Evolutionary conservation across 2,888 invertebrate species (phyloP), one percentile per base, ranked within the genome.

Genomic region (Choreutis nemorana): DNA sequence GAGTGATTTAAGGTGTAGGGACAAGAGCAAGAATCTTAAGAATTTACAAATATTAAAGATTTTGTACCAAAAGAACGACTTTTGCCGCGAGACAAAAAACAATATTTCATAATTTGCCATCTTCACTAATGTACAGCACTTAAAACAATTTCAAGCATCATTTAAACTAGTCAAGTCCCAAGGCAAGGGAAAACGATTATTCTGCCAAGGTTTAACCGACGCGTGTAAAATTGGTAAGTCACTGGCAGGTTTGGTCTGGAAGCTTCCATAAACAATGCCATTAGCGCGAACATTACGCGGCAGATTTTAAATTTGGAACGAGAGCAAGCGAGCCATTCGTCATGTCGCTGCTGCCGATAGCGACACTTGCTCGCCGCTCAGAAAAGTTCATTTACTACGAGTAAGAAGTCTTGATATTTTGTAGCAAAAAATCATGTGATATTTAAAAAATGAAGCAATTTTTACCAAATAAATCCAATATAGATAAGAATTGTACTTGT

Each of bases 231-330:
- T 53, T 49, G 39, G 61, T 67, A 70, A 73, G 70, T 73, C 67
- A 70, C 65, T 62, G 58, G 62, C 67, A 63, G 64, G 55, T 57
- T 58, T 46, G 50, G 12, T 52, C 44, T 42, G 46, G 55, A 65
- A 50, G 55, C 58, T 67, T 65, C 66, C 62, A 72, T 73, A 75
- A 73, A 75, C 77, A 75, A 75, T 71, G 72, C 75, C 72, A 77
- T 77, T 77, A 78, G 64, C 60, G 61, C 53, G 51, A 55, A 48
- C 73, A 62, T 77, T 78, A 78, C 77, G 71, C 65, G 64, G 77
- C 78, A 64, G 56, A 77, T 77, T 78, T 78, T 75, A 77, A 77
- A 78, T 75, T 75, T 70, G 68, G 73, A 75, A 67, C 71, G 65
- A 45, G 23, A 23, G 45, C 45, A 38, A 43, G 45, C 44, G 47